A percentile compares a stretch with the other conserved stretches of the same genome.
Evolutionary conservation across 2,113 vertebrate species (phyloP).

Genomic region (Strigops habroptila): DNA sequence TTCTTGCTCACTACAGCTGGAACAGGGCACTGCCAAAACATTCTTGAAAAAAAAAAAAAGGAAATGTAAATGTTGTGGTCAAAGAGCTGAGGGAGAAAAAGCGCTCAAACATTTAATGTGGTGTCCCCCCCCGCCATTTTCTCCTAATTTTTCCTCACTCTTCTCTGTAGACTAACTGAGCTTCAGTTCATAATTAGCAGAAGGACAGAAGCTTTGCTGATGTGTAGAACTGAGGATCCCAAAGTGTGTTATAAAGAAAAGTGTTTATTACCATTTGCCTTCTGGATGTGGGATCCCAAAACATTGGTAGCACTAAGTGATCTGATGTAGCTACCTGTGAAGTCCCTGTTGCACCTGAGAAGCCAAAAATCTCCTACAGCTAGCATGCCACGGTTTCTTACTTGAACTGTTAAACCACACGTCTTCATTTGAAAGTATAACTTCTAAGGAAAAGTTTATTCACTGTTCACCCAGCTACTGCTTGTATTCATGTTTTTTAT

Average conservation of each 20-base stretch:
- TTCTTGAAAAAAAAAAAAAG: background rate
- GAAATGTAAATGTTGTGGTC: background rate
- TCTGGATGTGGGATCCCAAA: background rate
- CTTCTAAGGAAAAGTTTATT: background rate
- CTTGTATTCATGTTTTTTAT: background rate
- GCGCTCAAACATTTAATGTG: background rate
- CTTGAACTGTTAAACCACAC: background rate
- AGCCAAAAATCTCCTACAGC: background rate
- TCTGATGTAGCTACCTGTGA: background rate
- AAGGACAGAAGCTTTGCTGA: background rate
- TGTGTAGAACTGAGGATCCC: background rate
- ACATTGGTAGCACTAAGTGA: background rate
- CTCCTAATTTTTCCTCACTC: background rate
- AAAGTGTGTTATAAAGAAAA: background rate
- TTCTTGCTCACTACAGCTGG: background rate
- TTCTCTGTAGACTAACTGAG: background rate
- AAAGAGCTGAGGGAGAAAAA: background rate
- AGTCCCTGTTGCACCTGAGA: background rate
- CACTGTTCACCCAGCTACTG: background rate
- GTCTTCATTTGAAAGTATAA: background rate
- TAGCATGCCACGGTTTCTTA: background rate
- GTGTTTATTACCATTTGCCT: background rate
- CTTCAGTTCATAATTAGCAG: background rate
- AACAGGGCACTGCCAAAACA: background rate
- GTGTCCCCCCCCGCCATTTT: fast-evolving